Percentiles rank a stretch among this genome's conserved stretches.
These are phyloP conservation scores for Merluccius polli DNA, from an alignment of 2,797 vertebrate genomes.

Conservation along the genomic window DNA sequence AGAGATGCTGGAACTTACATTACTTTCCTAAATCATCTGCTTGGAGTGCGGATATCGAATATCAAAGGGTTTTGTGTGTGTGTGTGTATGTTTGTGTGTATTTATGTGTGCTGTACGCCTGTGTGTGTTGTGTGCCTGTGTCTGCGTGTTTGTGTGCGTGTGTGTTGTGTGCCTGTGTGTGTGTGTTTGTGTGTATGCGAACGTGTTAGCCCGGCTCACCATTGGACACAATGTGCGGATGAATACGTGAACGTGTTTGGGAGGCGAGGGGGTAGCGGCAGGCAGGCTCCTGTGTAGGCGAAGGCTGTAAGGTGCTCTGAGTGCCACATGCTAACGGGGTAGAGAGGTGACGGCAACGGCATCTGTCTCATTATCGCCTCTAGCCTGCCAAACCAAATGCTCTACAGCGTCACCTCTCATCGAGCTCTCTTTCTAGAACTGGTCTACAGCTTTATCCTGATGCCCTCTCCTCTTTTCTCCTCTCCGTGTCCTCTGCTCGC, in stretches of 20 bases:
- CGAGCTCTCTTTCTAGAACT: not conserved
- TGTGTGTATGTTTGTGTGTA: not conserved
- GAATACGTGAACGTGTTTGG: not conserved
- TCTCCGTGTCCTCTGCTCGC: not conserved
- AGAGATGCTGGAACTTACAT: not conserved
- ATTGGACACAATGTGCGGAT: not conserved
- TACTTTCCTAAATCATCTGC: not conserved
- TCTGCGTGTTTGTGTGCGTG: not conserved
- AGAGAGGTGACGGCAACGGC: slow-evolving; percentile 42
- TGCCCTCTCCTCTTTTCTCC: not conserved
- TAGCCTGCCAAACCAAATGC: slow-evolving; percentile 27
- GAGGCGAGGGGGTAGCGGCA: not conserved
- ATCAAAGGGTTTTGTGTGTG: not conserved
- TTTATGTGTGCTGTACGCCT: no score
- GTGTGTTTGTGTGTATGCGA: not conserved
- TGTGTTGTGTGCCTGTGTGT: not conserved
- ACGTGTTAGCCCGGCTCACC: not conserved
- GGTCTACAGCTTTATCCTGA: not conserved
- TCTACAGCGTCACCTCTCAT: slow-evolving; percentile 18
- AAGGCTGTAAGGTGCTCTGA: slow-evolving; percentile 37
- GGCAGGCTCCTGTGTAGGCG: slow-evolving; percentile 26
- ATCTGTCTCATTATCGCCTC: slow-evolving; percentile 51
- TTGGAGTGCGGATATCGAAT: not conserved
- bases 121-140: not conserved
- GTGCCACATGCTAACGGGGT: slow-evolving; percentile 42